Evolutionary conservation across 1,140 invertebrate genomes (phyloP), one percentile per base, ranked within the genome.

Genomic region (Rhyzopertha dominica): DNA sequence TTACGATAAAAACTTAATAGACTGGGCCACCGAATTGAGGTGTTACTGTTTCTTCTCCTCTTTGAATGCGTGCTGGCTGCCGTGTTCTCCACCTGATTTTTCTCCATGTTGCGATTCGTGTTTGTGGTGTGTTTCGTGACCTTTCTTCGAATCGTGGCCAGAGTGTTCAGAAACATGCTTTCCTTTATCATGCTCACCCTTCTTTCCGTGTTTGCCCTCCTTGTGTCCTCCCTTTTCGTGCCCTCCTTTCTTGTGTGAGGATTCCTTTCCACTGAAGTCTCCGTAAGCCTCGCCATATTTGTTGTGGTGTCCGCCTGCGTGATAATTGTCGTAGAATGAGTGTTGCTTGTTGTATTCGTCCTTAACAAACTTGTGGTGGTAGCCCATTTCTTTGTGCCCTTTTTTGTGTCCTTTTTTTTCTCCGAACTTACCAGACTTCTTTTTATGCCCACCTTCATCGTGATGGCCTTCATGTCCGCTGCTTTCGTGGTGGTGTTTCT

Each of bases 301-400:
- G 28, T 55, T 58, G 36, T 56, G 56, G 45, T 83, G 77, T 2
- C 84, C 85, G 9, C 82, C 82, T 49, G 85, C 85, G 61, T 87
- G 81, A 62, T 76, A 78, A 61, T 89, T 84, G 41, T 88, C 85
- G 59, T 88, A 88, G 67, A 86, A 87, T 53, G 87, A 85, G 59
- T 88, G 85, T 53, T 89, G 82, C 63, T 86, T 88, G 51, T 87
- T 82, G 56, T 80, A 86, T 64, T 88, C 85, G 57, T 90, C 84
- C 59, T 86, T 87, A 61, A 87, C 83, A 5, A 82, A 80, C 55
- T 82, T 85, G 60, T 87, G 81, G 54, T 87, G 84, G 58, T 82
- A 87, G 0, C 84, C 84, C 32, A 78, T 84, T 1, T 82, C 84
- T 58, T 81, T 81, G 31, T 80, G 78, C 13, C 80, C 80, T 51